Base-by-base conservation (phyloP, 2,888 invertebrate genomes). In the Eretmocerus hayati region DNA sequence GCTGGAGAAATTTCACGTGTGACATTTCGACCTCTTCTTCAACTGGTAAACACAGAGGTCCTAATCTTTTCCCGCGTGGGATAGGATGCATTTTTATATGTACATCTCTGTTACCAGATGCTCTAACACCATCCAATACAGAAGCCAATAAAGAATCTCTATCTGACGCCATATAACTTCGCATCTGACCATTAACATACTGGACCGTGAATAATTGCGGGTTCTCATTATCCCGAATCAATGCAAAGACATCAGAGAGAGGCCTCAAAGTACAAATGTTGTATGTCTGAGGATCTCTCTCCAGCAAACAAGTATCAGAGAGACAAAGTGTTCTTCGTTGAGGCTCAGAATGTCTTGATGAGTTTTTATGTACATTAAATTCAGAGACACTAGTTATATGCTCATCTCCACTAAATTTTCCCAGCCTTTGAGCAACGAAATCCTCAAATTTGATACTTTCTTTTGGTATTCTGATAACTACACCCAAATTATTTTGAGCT, bases 11-110 rank as follows among this genome's bases (percentile, higher is more conserved):
- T 76, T 90, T 87, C 51, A 95, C 79, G 59, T 95, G 89, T 62
- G 87, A 85, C 48, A 87, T 87, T 75, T 99, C 99, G 0, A 92
- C 88, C 74, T 99, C 97, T 75, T 99, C 97, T 64, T 96, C 97
- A 2, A 96, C 89, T 1, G 88, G 84, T 53, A 88, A 83, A 66
- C 87, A 85, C 47, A 94, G 77, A 6, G 97, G 96, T 20, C 93
- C 89, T 54, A 95, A 80, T 49, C 97, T 80, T 66, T 87, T 85
- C 1, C 92, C 92, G 52, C 94, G 79, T 41, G 89, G 83, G 18
- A 93, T 91, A 30, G 80, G 79, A 50, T 79, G 80, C 76, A 93
- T 92, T 50, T 89, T 86, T 15, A 97, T 90, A 72, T 95, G 94
- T 4, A 96, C 90, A 74, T 97, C 94, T 62, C 90, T 82, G 73